Base-by-base conservation (phyloP, 2,888 invertebrate genomes). In the Scaptodrosophila latifasciaeformis region DNA sequence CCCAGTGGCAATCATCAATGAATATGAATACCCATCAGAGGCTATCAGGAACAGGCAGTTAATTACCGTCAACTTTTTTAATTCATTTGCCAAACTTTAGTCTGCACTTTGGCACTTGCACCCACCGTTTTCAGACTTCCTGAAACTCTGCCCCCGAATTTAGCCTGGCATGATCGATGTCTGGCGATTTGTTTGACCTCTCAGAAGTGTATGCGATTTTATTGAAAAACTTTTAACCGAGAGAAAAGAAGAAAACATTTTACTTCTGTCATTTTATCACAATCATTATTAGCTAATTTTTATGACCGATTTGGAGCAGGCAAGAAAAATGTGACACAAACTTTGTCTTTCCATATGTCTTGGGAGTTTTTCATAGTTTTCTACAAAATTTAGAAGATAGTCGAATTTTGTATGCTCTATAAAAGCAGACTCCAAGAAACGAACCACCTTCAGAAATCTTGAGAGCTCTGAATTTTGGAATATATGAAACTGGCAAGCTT, bases 231-330 rank as follows among this genome's bases (percentile, higher is more conserved):
- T 75, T 80, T 80, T 65, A 59, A n/a, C n/a, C n/a, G n/a, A n/a
- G n/a, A n/a, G n/a, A n/a, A n/a, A n/a, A n/a, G n/a, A n/a, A 27
- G 27, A 18, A 18, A 21, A 13, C n/a, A n/a, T n/a, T n/a, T n/a
- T n/a, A n/a, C n/a, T n/a, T 13, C 13, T 19, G 31, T 19, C 30
- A 21, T 75, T 75, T 75, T 75, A 75, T 75, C 81, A 67, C 78
- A 75, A 70, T 75, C 75, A 75, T 75, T 75, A 80, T 75, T 80
- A 75, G 63, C 78, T 77, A 77, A 77, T 75, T 75, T 75, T 77
- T 67, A 77, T 75, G 70, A 64, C 59, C n/a, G n/a, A n/a, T n/a
- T n/a, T n/a, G n/a, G n/a, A n/a, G n/a, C n/a, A n/a, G n/a, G n/a
- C n/a, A n/a, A n/a, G n/a, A n/a, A n/a, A n/a, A n/a, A n/a, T n/a